Percentiles rank a stretch among this genome's conserved stretches.
Evolutionary conservation across 2,797 vertebrate species (phyloP).

Genomic region (Tiaroga cobitis): DNA sequence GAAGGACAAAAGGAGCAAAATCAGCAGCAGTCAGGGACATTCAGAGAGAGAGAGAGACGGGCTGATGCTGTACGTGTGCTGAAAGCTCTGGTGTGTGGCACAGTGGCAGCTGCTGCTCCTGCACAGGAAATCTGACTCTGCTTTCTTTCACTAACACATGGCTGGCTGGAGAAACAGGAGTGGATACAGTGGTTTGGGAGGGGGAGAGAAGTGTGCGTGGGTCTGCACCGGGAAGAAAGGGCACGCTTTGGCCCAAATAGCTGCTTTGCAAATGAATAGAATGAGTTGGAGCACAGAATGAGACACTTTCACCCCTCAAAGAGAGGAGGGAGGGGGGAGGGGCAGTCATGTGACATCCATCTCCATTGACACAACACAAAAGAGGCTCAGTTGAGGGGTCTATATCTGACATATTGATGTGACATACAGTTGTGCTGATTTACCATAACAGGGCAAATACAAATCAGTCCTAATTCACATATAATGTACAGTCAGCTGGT

Average conservation of each 20-base stretch:
- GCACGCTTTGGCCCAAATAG: slow-evolving; percentile 74
- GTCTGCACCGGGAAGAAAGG: slow-evolving; percentile 37
- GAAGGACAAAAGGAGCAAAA: slow-evolving; percentile 30
- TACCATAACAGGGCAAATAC: background rate
- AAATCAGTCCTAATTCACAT: background rate
- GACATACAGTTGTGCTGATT: slow-evolving; percentile 13
- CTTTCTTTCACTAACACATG: slow-evolving; percentile 86
- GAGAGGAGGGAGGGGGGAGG: background rate
- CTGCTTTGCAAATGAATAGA: slow-evolving; percentile 82
- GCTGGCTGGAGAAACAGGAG: slow-evolving; percentile 24
- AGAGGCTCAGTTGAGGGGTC: slow-evolving; percentile 15
- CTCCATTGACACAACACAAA: slow-evolving; percentile 43
- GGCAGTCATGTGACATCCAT: slow-evolving; percentile 28
- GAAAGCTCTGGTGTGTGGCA: slow-evolving; percentile 69
- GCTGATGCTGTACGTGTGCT: slow-evolving; percentile 38
- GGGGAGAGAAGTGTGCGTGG: slow-evolving; percentile 36
- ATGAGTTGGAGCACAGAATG: slow-evolving; percentile 29
- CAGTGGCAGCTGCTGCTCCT: slow-evolving; percentile 90
- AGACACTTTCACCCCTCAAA: slow-evolving; percentile 28
- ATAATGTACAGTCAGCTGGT: too few relatives aligned
- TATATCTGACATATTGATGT: slow-evolving; percentile 23
- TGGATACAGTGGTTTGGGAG: slow-evolving; percentile 25
- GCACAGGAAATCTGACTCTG: slow-evolving; percentile 87
- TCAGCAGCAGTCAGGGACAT: slow-evolving; percentile 20
- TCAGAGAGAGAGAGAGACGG: slow-evolving; percentile 8